Conservation (phyloP, 53 echinoderm and acorn worm genomes). For the Patiria pectinifera region DNA sequence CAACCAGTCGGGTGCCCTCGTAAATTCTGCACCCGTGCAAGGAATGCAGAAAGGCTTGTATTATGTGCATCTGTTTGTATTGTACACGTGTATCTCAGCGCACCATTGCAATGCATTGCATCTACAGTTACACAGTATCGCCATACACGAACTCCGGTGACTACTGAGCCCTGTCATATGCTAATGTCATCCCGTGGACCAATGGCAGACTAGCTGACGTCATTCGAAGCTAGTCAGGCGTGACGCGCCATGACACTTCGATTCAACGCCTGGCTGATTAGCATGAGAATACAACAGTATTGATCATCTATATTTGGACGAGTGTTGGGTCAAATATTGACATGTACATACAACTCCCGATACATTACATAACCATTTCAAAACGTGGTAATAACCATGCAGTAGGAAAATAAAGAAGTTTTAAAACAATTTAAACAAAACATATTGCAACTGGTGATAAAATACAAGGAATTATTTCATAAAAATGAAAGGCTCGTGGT, state of each 20-base stretch:
- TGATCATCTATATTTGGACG: not conserved
- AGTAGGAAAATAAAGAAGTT: too few relatives aligned
- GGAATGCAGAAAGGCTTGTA: not conserved
- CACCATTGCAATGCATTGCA: not conserved
- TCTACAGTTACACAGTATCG: not conserved
- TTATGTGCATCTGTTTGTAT: not conserved
- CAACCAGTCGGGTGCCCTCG: not conserved
- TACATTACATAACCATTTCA: not conserved
- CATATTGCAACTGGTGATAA: too few relatives aligned
- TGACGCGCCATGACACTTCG: not conserved
- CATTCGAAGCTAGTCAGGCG: not conserved
- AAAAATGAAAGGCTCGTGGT: too few relatives aligned
- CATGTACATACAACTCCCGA: not conserved
- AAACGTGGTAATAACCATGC: not conserved
- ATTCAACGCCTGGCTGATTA: constrained; percentile 17
- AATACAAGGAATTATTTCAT: too few relatives aligned
- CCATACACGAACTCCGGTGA: not conserved
- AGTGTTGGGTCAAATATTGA: not conserved
- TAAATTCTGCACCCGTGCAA: not conserved
- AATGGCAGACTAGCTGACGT: not conserved
- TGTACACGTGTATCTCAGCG: constrained; percentile 9
- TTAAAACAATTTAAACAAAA: too few relatives aligned
- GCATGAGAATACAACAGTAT: constrained; percentile 13
- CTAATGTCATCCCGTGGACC: not conserved
- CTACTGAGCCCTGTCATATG: constrained; percentile 12